A percentile compares a stretch with the other conserved stretches of the same genome.
Conservation (phyloP, 2,888 invertebrate species). For the Boloria selene region DNA sequence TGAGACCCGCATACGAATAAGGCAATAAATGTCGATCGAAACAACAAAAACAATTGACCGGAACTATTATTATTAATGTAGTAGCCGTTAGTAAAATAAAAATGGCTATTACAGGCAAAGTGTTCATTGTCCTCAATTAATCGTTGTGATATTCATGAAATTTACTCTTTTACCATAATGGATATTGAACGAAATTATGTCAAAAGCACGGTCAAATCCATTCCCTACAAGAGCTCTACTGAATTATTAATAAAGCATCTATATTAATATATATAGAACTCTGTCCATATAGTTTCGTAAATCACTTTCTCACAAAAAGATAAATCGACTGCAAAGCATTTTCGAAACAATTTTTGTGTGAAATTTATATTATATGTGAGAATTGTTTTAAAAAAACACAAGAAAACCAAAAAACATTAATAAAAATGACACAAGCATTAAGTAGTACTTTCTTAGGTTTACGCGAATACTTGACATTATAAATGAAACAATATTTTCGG, state of each 20-base stretch:
- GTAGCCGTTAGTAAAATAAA: slow-evolving; percentile 54
- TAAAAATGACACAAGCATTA: background rate
- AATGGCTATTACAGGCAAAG: slow-evolving; percentile 6
- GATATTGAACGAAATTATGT: background rate
- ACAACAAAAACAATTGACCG: slow-evolving; percentile 69
- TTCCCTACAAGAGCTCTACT: background rate
- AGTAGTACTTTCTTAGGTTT: too few species aligned
- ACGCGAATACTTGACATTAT: too few species aligned
- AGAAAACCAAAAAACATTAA: too few species aligned
- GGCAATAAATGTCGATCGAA: slow-evolving; percentile 74
- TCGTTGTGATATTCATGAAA: slow-evolving; percentile 7
- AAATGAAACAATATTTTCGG: too few species aligned
- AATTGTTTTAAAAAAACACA: too few species aligned
- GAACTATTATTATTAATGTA: slow-evolving; percentile 65
- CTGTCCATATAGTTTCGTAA: background rate
- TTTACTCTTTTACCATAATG: background rate
- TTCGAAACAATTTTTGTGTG: too few species aligned
- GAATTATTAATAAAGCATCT: background rate
- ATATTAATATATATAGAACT: background rate
- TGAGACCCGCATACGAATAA: slow-evolving; percentile 73
- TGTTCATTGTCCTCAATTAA: background rate
- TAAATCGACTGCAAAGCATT: too few species aligned
- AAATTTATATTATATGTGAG: too few species aligned
- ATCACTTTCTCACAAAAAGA: too few species aligned
- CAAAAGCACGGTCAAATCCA: background rate